A percentile compares a stretch with the other conserved stretches of the same genome.
phyloP scores from a whole-genome alignment of 2,797 vertebrate species.

The Paratrypauchen microcephalus region DNA sequence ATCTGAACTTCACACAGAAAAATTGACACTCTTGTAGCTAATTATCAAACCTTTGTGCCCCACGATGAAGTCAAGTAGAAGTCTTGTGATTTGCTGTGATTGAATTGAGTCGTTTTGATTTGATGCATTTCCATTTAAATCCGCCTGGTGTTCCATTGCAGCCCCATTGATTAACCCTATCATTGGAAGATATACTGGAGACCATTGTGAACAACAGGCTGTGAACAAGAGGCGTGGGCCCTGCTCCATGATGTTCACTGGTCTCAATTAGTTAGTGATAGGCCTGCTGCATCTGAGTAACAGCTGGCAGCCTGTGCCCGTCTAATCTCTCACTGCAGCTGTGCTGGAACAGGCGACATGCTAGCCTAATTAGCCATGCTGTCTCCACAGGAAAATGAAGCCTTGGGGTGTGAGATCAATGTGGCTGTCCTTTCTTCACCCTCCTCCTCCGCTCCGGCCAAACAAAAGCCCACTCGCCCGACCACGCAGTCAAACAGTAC shows the following conservation, averaged over 20 bases:
- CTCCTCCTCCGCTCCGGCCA: slow-evolving; percentile 50
- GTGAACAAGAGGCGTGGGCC: slow-evolving; percentile 58
- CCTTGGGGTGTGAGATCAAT: slow-evolving; percentile 77
- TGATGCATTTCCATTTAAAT: slow-evolving; percentile 76
- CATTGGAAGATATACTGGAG: slow-evolving; percentile 72
- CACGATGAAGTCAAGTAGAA: slow-evolving; percentile 44
- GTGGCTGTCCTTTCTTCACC: slow-evolving; percentile 69
- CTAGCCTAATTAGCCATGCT: slow-evolving; percentile 82
- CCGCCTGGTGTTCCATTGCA: slow-evolving; percentile 65
- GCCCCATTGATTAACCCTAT: slow-evolving; percentile 79
- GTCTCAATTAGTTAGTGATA: slow-evolving; percentile 81
- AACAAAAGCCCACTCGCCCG: slow-evolving; percentile 39
- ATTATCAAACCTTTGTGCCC: slow-evolving; percentile 27
- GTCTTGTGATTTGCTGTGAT: slow-evolving; percentile 54
- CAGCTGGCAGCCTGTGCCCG: slow-evolving; percentile 82
- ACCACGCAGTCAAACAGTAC: slow-evolving; percentile 20
- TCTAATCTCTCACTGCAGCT: slow-evolving; percentile 83
- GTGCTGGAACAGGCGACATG: slow-evolving; percentile 78
- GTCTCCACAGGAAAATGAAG: slow-evolving; percentile 78
- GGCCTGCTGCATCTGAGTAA: slow-evolving; percentile 73
- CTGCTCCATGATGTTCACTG: slow-evolving; percentile 66
- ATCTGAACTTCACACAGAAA: background rate
- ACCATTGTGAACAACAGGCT: slow-evolving; percentile 63
- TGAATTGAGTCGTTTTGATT: slow-evolving; percentile 68
- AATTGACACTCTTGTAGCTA: background rate